A percentile compares a stretch with the other conserved stretches of the same genome.
phyloP scores from a whole-genome alignment of 2,113 vertebrate species.

The Nipponia nippon region DNA sequence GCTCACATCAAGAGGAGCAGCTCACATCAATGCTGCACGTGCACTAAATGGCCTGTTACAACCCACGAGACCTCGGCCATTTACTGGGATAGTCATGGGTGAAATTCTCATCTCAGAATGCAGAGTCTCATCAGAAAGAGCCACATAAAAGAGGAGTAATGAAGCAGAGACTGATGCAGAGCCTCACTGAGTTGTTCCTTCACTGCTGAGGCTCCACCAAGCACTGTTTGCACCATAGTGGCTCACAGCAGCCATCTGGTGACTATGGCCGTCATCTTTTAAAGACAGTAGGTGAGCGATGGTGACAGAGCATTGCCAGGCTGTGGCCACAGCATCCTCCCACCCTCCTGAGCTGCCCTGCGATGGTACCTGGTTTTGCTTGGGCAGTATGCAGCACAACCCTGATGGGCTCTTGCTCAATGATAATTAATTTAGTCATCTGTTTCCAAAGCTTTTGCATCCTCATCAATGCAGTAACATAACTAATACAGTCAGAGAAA shows the following conservation, averaged over 20 bases:
- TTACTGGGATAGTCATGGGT: not conserved
- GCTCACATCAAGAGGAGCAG: not conserved
- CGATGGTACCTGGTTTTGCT: not conserved
- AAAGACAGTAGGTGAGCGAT: not conserved
- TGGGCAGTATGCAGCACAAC: not conserved
- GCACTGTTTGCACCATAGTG: not conserved
- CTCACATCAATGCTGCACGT: rapidly evolving
- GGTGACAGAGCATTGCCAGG: not conserved
- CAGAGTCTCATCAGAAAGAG: not conserved
- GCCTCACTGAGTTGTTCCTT: not conserved
- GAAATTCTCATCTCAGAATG: not conserved
- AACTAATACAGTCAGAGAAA: not conserved
- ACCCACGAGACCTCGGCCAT: not conserved
- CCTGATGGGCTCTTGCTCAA: not conserved
- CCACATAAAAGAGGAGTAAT: not conserved
- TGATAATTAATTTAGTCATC: not conserved
- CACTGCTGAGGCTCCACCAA: not conserved
- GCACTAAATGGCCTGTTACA: not conserved
- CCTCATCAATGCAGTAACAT: not conserved
- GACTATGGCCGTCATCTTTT: not conserved
- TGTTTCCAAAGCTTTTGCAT: not conserved
- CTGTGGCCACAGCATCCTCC: not conserved
- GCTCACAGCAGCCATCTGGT: not conserved
- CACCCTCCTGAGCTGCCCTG: not conserved
- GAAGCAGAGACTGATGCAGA: not conserved